Percentiles rank a stretch among this genome's conserved stretches.
Evolutionary conservation across 2,113 vertebrate species (phyloP).

Genomic region (Pteropus alecto): DNA sequence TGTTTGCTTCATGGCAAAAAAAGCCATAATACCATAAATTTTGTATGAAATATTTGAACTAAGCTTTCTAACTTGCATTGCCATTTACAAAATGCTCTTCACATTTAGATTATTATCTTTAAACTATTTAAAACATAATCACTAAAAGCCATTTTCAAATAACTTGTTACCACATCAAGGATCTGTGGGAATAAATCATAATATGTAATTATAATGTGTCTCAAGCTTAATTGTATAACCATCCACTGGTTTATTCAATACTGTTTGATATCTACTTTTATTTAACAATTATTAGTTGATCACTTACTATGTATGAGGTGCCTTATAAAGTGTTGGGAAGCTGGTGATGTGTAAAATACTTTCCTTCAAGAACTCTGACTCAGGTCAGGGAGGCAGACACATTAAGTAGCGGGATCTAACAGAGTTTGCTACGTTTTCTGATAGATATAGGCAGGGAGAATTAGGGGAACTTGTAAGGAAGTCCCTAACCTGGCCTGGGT

Average conservation of each 20-base stretch:
- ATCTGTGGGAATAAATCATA: neutral
- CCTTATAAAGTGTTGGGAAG: neutral
- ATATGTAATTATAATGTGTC: neutral
- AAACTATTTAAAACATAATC: constrained; percentile 18
- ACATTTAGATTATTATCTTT: constrained; percentile 4
- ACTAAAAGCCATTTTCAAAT: constrained; percentile 6
- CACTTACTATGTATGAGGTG: neutral
- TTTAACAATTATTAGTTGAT: neutral
- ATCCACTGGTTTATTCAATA: neutral
- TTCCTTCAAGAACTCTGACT: neutral
- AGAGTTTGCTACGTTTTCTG: neutral
- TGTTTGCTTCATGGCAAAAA: neutral
- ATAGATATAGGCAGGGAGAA: neutral
- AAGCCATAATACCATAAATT: neutral
- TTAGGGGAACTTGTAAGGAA: neutral
- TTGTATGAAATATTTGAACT: constrained; percentile 8
- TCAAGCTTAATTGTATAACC: neutral
- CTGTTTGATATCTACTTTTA: neutral
- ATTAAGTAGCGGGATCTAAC: neutral
- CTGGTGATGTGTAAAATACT: neutral
- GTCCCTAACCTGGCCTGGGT: neutral
- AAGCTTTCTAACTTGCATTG: neutral
- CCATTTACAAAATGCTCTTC: constrained; percentile 11
- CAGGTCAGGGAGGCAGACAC: neutral
- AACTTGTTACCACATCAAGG: neutral